Conservation (phyloP, 1,140 invertebrate genomes). For the Drosophila insularis region DNA sequence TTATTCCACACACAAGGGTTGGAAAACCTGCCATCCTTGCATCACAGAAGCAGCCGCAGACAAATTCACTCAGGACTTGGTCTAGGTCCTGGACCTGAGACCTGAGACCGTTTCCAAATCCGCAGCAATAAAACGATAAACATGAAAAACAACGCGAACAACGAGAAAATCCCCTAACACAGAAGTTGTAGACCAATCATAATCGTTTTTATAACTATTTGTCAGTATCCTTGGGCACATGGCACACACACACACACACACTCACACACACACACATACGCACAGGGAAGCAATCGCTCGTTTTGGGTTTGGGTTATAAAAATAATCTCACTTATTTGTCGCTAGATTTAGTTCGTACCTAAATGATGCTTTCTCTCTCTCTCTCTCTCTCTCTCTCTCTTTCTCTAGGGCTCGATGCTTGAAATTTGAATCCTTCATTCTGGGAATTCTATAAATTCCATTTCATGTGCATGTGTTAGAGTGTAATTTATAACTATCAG, state of each 20-base stretch:
- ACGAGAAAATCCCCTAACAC: slow-evolving; percentile 39
- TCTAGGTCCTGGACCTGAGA: slow-evolving; percentile 23
- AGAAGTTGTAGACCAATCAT: slow-evolving; percentile 72
- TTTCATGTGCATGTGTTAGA: slow-evolving; percentile 42
- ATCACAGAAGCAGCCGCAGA: slow-evolving; percentile 54
- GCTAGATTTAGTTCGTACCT: slow-evolving; percentile 54
- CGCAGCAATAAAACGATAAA: slow-evolving; percentile 74
- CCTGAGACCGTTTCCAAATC: slow-evolving; percentile 38
- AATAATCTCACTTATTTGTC: slow-evolving; percentile 81
- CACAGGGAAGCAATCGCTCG: neutral
- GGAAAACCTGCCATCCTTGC: slow-evolving; percentile 61
- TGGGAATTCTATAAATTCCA: slow-evolving; percentile 57
- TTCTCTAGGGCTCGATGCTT: slow-evolving; percentile 40
- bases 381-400: slow-evolving; percentile 9
- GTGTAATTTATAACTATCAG: slow-evolving; percentile 77
- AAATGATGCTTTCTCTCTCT: slow-evolving; percentile 12
- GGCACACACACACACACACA: slow-evolving; percentile 48
- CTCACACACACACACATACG: slow-evolving; percentile 23
- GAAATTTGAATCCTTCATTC: slow-evolving; percentile 81
- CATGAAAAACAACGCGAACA: slow-evolving; percentile 21
- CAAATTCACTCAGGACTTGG: neutral
- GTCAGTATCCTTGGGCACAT: slow-evolving; percentile 35
- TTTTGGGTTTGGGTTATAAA: slow-evolving; percentile 69
- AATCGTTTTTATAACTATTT: slow-evolving; percentile 75
- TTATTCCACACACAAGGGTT: slow-evolving; percentile 57